Evolutionary conservation across 1,140 invertebrate genomes (phyloP).

Genomic region (Aradophagus sp.): DNA sequence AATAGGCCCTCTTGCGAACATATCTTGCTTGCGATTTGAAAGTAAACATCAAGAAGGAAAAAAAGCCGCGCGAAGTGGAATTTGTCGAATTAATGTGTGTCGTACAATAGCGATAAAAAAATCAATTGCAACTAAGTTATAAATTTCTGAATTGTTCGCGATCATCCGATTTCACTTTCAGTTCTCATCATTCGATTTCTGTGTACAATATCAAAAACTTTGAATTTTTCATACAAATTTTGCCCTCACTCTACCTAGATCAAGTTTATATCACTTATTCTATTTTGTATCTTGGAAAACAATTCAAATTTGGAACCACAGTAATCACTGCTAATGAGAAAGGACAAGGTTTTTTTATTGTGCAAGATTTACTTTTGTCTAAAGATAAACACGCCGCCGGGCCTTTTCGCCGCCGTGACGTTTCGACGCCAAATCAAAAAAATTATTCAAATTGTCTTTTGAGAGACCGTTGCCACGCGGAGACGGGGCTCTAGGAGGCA

Average conservation of each 20-base stretch:
- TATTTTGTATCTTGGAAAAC: slow-evolving; percentile 1
- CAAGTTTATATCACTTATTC: not conserved
- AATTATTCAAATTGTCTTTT: too few relatives aligned
- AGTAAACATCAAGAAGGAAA: slow-evolving; percentile 13
- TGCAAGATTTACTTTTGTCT: too few relatives aligned
- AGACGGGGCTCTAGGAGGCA: too few relatives aligned
- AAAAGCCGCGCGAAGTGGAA: slow-evolving; percentile 5
- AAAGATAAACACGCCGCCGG: too few relatives aligned
- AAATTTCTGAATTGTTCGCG: not conserved
- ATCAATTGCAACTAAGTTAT: slow-evolving; percentile 13
- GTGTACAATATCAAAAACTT: not conserved
- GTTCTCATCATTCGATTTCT: not conserved
- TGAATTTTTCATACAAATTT: not conserved
- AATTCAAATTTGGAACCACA: not conserved
- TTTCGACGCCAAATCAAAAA: too few relatives aligned
- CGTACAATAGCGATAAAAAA: slow-evolving; percentile 23
- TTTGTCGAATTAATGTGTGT: slow-evolving; percentile 21
- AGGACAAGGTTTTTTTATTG: slow-evolving; percentile 3
- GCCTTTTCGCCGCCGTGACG: too few relatives aligned
- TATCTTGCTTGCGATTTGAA: slow-evolving; percentile 16
- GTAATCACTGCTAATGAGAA: not conserved
- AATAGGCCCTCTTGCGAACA: slow-evolving; percentile 13
- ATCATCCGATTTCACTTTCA: not conserved
- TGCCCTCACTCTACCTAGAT: not conserved
- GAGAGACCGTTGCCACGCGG: too few relatives aligned